phyloP scores from a whole-genome alignment of 2,113 vertebrate species.

The Phoenicopterus ruber region DNA sequence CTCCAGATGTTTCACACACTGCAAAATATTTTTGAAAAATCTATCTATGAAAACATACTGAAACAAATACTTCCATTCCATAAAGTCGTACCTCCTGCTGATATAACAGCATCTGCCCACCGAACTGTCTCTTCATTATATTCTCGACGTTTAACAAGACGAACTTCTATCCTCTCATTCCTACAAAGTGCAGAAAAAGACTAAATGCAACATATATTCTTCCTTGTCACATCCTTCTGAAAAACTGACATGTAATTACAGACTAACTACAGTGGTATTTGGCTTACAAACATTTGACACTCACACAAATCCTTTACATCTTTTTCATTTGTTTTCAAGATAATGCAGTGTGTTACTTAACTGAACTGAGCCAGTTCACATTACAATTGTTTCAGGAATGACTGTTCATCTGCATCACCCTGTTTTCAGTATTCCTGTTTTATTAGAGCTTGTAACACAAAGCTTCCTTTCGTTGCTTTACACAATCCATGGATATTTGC shows the following conservation, averaged over 20 bases:
- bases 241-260: background rate
- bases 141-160: slow-evolving; percentile 89
- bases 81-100: slow-evolving; percentile 86
- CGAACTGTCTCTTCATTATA: slow-evolving; percentile 89
- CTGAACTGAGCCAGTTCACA: background rate
- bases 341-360: background rate
- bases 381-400: background rate
- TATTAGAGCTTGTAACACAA: background rate
- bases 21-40: background rate
- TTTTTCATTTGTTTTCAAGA: background rate
- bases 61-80: background rate
- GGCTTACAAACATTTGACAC: background rate
- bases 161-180: slow-evolving; percentile 86
- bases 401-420: background rate
- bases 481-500: background rate
- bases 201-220: background rate
- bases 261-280: background rate
- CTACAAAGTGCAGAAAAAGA: slow-evolving; percentile 71
- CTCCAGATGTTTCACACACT: background rate
- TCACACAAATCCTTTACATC: background rate
- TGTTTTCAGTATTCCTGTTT: background rate
- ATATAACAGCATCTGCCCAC: slow-evolving; percentile 95
- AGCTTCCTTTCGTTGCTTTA: background rate
- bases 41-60: background rate
- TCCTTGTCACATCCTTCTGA: background rate